A percentile compares a stretch with the other conserved stretches of the same genome.
Conservation (phyloP, 2,888 invertebrate genomes). For the Xestobium rufovillosum region DNA sequence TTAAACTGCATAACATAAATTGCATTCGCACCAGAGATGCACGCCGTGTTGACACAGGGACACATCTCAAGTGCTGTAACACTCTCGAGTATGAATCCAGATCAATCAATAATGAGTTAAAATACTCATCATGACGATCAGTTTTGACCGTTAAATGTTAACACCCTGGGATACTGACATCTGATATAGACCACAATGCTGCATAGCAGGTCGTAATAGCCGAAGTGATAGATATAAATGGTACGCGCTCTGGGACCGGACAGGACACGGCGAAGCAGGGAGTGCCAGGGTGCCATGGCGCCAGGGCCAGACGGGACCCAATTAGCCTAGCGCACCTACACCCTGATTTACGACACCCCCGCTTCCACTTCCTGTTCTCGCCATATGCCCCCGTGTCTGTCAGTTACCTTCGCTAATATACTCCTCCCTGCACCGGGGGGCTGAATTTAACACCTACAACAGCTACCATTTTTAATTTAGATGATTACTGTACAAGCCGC, state of each 20-base stretch:
- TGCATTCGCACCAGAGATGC: too few relatives aligned
- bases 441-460: neutral
- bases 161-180: conserved; percentile 26
- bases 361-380: conserved; percentile 39
- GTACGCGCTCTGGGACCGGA: conserved; percentile 26
- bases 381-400: conserved; percentile 21
- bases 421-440: neutral
- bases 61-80: too few relatives aligned
- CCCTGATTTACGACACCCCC: conserved; percentile 42
- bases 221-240: conserved; percentile 31
- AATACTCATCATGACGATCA: conserved; percentile 19
- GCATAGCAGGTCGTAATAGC: conserved; percentile 19
- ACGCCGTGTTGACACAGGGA: too few relatives aligned
- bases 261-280: conserved; percentile 25
- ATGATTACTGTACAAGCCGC: too few relatives aligned
- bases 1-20: too few relatives aligned
- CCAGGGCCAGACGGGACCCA: conserved; percentile 40
- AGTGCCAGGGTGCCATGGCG: conserved; percentile 36
- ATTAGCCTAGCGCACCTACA: conserved; percentile 41
- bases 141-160: conserved; percentile 24
- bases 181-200: conserved; percentile 19
- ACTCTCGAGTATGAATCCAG: too few relatives aligned
- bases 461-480: too few relatives aligned
- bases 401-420: neutral
- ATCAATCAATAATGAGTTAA: too few relatives aligned